Base-by-base conservation (phyloP, 2,113 vertebrate species). In the Excalfactoria chinensis region DNA sequence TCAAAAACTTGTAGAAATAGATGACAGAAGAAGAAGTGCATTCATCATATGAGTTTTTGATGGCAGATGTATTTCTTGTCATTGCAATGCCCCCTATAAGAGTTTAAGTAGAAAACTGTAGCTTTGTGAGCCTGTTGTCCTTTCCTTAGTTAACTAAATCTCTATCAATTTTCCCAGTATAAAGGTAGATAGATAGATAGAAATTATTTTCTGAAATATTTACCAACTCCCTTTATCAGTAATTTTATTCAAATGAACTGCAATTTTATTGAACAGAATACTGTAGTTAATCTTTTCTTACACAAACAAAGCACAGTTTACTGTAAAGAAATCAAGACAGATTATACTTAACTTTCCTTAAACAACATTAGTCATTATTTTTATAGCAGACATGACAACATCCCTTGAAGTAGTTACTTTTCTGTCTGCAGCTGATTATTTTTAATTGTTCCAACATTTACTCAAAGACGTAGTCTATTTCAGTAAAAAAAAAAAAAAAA, bases 41-140 rank as follows among this genome's bases (percentile, higher is more conserved):
- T 59, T 79, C 49, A 84, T 68, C 89, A 75, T 76, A 79, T 82
- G 67, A 91, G 46, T 49, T 87, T 96, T 95, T 93, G 58, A 95
- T 85, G 82, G 46, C 41, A 63, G 71, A 78, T 70, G 23, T 94
- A 86, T 88, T 97, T 97, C 55, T 81, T 92, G 43, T 56, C 83
- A 92, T 74, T 93, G 89, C 62, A 83, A 73, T 78, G 92, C n/a
- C 86, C 68, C 13, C 16, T 86, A 1, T 58, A 87, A 86, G 68
- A 95, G 56, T 32, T 86, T 51, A 88, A 46, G 84, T 37, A 2
- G 20, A 93, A 95, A 95, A 93, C 88, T 37, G 44, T 37, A 79
- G 85, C 67, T 72, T 71, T 91, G 41, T 90, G 58, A 79, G 13
- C 10, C 32, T 76, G 15, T 46, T 6, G 37, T 84, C 51, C 23